Evolutionary conservation across 2,888 invertebrate genomes (phyloP).

Genomic region (Pammene fasciana): DNA sequence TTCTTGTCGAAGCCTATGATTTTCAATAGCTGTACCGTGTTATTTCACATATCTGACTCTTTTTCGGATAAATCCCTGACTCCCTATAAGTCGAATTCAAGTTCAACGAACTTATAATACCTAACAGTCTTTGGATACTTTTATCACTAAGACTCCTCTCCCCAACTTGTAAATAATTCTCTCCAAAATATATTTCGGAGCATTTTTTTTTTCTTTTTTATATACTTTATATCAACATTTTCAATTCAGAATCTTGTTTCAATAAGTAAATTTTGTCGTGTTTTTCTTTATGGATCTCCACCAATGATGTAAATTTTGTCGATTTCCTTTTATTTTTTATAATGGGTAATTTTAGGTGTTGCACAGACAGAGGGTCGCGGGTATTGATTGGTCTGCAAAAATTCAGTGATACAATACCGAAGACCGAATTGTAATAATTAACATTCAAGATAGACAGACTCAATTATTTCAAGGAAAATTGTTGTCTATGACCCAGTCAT

Average conservation of each 20-base stretch:
- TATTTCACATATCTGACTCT: conserved; percentile 73
- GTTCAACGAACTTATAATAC: conserved; percentile 79
- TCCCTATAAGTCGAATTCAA: conserved; percentile 68
- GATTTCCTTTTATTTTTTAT: conserved; percentile 29
- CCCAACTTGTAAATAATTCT: conserved; percentile 79
- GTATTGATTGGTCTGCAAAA: not conserved
- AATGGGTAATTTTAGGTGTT: conserved; percentile 12
- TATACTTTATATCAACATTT: conserved; percentile 65
- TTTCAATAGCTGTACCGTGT: conserved; percentile 66
- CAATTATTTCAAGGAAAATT: conserved; percentile 8
- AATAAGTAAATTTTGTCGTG: conserved; percentile 41
- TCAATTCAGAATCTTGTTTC: conserved; percentile 44
- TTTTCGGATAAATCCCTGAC: conserved; percentile 74
- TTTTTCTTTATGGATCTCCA: conserved; percentile 40
- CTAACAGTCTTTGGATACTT: conserved; percentile 82
- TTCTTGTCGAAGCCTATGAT: conserved; percentile 69
- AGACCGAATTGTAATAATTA: not conserved
- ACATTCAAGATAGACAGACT: conserved; percentile 8
- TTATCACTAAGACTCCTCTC: conserved; percentile 81
- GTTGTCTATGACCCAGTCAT: conserved; percentile 28
- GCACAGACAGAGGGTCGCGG: conserved; percentile 19
- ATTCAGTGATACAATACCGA: not conserved
- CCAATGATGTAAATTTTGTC: conserved; percentile 35
- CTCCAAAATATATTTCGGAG: conserved; percentile 83
- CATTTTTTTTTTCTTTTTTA: conserved; percentile 62